A percentile compares a stretch with the other conserved stretches of the same genome.
phyloP scores from a whole-genome alignment of 2,888 invertebrate genomes.

The Oligia fasciuncula region DNA sequence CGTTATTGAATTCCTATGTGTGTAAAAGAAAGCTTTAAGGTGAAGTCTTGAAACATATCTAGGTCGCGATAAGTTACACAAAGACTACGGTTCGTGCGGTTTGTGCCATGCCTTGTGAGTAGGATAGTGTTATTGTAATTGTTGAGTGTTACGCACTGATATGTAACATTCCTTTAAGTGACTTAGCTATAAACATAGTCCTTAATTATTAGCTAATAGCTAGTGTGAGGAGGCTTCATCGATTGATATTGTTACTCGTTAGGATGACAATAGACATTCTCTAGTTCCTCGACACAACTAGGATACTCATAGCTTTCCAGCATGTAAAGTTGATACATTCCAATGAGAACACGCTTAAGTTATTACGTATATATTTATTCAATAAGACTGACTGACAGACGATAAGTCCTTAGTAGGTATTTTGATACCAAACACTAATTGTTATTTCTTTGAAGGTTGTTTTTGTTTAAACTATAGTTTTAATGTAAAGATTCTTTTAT shows the following conservation, averaged over 20 bases:
- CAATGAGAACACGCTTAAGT: slow-evolving; percentile 73
- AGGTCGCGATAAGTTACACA: slow-evolving; percentile 66
- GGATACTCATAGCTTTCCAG: slow-evolving; percentile 73
- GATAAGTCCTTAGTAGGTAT: slow-evolving; percentile 73
- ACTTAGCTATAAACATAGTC: slow-evolving; percentile 63
- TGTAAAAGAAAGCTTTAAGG: slow-evolving; percentile 81
- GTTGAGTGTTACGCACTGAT: slow-evolving; percentile 65
- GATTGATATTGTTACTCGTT: slow-evolving; percentile 50
- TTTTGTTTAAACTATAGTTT: slow-evolving; percentile 69
- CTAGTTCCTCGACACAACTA: slow-evolving; percentile 55
- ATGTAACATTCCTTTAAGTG: slow-evolving; percentile 67
- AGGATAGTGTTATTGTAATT: slow-evolving; percentile 55
- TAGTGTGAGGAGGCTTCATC: slow-evolving; percentile 55
- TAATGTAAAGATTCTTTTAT: slow-evolving; percentile 61
- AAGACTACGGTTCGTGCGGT: slow-evolving; percentile 68
- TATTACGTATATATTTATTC: slow-evolving; percentile 74
- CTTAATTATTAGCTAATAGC: slow-evolving; percentile 51
- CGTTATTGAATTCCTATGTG: slow-evolving; percentile 62
- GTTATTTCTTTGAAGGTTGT: slow-evolving; percentile 71
- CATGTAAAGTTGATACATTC: slow-evolving; percentile 73
- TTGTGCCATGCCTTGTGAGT: slow-evolving; percentile 77
- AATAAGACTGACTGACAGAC: slow-evolving; percentile 82
- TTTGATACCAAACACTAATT: slow-evolving; percentile 69
- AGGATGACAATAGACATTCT: slow-evolving; percentile 43
- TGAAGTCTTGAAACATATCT: slow-evolving; percentile 80